These are phyloP conservation scores for Paragorgia papillata DNA, from an alignment of 92 coral and sea anemone species.

Conservation along the genomic window DNA sequence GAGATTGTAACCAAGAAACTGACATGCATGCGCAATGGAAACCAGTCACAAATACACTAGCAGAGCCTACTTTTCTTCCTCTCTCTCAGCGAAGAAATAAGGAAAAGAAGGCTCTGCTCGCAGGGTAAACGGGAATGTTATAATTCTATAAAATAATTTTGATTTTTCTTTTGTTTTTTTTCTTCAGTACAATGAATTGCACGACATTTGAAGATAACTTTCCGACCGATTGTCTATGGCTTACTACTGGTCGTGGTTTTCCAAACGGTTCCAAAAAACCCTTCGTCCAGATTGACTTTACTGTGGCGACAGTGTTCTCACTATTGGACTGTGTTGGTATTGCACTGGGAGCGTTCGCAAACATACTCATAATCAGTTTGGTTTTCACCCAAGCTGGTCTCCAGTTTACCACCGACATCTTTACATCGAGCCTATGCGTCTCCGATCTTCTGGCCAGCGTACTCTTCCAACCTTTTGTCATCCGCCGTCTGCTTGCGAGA, in stretches of 20 bases:
- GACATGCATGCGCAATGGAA: too few species aligned
- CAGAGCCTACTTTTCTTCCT: too few species aligned
- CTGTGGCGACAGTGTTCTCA: constrained; percentile 25
- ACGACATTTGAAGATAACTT: neutral
- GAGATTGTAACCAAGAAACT: too few species aligned
- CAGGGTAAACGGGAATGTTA: too few species aligned
- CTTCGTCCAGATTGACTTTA: constrained; percentile 30
- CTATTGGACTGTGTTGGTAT: constrained; percentile 18
- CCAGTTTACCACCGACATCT: constrained; percentile 18
- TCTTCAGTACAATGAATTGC: neutral
- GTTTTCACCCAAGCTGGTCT: constrained; percentile 13
- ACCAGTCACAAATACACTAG: too few species aligned
- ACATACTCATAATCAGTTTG: neutral
- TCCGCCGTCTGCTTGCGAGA: constrained; percentile 15
- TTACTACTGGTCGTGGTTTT: neutral
- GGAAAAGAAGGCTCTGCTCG: too few species aligned
- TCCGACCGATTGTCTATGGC: neutral
- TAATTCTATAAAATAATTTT: too few species aligned
- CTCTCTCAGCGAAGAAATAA: too few species aligned
- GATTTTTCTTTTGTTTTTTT: too few species aligned
- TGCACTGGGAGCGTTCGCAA: constrained; percentile 6
- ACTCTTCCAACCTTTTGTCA: constrained; percentile 37
- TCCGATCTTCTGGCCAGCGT: constrained; percentile 41
- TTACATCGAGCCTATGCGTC: constrained; percentile 29
- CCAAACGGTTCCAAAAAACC: neutral